Base-by-base conservation (phyloP, 1,140 invertebrate species). In the Eufriesea mexicana region DNA sequence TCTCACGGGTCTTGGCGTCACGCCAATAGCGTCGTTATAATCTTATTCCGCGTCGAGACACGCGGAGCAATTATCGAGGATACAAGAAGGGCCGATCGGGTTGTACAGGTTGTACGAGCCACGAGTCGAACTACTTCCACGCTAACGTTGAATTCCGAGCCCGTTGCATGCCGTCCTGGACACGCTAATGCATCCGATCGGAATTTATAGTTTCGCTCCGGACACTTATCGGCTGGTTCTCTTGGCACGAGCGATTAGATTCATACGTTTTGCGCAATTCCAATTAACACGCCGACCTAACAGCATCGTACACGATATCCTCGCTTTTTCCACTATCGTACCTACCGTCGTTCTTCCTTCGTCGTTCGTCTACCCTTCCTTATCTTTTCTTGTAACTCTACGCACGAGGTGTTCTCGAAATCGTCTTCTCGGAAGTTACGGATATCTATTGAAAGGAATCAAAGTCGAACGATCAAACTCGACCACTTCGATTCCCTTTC, bases 121-220 rank as follows among this genome's bases (percentile, higher is more conserved):
- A 45, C 42, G 47, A 61, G 70, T 23, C 54, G 84, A 71, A 86
- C 59, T 85, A 86, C 68, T 86, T 86, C 57, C 84, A 25, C 84
- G 79, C 23, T 77, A 75, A 73, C 80, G 70, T 64, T 16, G 79
- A 20, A 84, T 84, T 70, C 61, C 64, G 61, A 66, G 23, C 54
- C 62, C 35, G 74, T 51, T 67, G 66, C 57, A n/a, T 45, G 28
- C 54, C 28, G 45, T 67, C 77, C 71, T 67, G 79, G 20, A 73
- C 76, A 66, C 73, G 85, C 84, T 90, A 90, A 90, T 90, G 87
- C 83, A 87, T 84, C 85, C 80, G 79, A 84, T 84, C 82, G 84
- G 80, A 86, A 89, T 90, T 90, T 90, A 89, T 89, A 81, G 88
- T 87, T 85, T 86, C 83, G 68, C 55, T 82, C 68, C 49, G 16